A percentile compares a stretch with the other conserved stretches of the same genome.
Evolutionary conservation across 2,113 vertebrate species (phyloP).

Genomic region (Phrynocephalus versicolor): DNA sequence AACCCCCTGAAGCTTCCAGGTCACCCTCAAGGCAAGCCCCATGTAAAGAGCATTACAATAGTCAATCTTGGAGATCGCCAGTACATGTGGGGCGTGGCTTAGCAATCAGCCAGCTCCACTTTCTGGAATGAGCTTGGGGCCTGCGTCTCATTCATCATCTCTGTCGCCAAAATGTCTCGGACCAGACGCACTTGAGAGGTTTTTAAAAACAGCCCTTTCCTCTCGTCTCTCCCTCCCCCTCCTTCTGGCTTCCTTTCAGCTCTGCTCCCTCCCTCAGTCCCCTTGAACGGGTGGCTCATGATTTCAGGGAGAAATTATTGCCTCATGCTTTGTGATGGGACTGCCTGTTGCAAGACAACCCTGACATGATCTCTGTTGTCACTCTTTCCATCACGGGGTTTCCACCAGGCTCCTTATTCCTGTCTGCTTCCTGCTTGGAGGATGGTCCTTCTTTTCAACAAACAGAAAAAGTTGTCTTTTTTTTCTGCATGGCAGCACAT

Average conservation of each 20-base stretch:
- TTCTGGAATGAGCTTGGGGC: neutral
- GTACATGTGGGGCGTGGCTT: too few relatives aligned
- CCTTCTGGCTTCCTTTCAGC: neutral
- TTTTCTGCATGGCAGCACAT: too few relatives aligned
- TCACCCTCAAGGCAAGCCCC: too few relatives aligned
- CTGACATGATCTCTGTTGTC: neutral
- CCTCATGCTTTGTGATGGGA: neutral
- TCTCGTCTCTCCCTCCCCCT: neutral
- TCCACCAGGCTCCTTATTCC: too few relatives aligned
- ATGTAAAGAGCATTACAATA: too few relatives aligned
- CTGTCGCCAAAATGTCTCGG: neutral
- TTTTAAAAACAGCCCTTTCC: neutral
- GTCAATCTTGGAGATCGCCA: too few relatives aligned
- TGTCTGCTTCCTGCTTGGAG: too few relatives aligned
- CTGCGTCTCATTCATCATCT: too few relatives aligned
- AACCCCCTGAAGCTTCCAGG: too few relatives aligned
- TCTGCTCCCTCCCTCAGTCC: neutral
- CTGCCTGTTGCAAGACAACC: neutral
- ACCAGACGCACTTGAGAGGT: neutral
- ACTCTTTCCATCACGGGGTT: neutral
- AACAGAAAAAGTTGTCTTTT: too few relatives aligned
- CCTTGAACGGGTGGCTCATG: neutral
- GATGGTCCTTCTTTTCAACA: too few relatives aligned
- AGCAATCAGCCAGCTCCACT: neutral
- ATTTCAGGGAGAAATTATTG: neutral